phyloP scores from a whole-genome alignment of 2,797 vertebrate species.

The Halcyon leucocephala region DNA sequence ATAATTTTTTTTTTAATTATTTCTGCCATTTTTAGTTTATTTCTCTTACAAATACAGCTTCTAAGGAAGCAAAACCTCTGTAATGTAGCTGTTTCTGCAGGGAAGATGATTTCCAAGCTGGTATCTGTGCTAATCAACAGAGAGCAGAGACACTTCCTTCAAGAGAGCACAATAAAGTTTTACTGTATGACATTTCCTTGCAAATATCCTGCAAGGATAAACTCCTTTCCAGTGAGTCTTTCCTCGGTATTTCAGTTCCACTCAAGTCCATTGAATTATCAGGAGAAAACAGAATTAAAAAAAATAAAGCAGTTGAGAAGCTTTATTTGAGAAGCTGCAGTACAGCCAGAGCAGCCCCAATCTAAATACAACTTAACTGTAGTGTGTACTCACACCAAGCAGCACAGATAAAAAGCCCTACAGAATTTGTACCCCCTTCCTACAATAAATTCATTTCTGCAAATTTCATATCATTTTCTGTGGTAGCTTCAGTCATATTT shows the following conservation, averaged over 20 bases:
- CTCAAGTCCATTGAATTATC: background rate
- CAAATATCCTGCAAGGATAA: background rate
- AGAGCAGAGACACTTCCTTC: background rate
- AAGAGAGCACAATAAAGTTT: background rate
- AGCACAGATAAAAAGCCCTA: background rate
- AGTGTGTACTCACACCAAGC: fast-evolving
- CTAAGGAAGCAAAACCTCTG: background rate
- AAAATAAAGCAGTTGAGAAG: background rate
- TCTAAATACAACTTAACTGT: background rate
- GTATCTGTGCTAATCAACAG: background rate
- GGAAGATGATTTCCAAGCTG: background rate
- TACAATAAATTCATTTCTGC: background rate
- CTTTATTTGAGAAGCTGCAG: background rate
- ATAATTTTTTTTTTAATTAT: background rate
- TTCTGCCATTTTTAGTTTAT: background rate
- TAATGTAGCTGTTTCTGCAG: background rate
- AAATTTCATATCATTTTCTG: fast-evolving
- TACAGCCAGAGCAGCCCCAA: background rate
- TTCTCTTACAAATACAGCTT: background rate
- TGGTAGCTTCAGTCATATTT: background rate
- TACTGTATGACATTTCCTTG: background rate
- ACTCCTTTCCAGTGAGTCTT: background rate
- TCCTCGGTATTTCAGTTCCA: background rate
- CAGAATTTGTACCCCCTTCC: background rate
- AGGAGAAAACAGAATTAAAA: background rate